Base-by-base conservation (phyloP, 2,113 vertebrate species). In the Corydoras sp. region DNA sequence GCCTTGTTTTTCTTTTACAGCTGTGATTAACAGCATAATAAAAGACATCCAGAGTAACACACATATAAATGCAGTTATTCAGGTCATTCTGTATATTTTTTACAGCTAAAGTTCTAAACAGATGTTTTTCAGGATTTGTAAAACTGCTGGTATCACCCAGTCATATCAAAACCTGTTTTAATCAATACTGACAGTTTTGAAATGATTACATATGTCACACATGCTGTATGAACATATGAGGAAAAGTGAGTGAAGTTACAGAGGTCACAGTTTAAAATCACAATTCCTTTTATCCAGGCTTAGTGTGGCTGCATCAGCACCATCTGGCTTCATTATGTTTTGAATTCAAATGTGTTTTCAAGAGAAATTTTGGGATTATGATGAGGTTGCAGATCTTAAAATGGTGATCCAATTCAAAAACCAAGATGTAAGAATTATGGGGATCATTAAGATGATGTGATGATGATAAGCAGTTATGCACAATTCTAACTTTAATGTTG, bases 291-390 rank as follows among this genome's bases (percentile, higher is more conserved):
- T 56, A 56, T 56, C 54, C 54, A 56, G 3, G 12, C 68, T 60
- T 48, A 60, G 58, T 48, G 30, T 61, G 68, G 10, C 68, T 69
- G 49, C 43, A 30, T 69, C 59, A 30, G 35, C 68, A 69, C 68
- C 68, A 69, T 69, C 68, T 69, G 68, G 68, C 68, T 58, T 15
- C 10, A 48, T 50, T 43, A 48, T 61, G 56, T 32, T 51, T 58
- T 31, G 30, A 50, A 29, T 60, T 43, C 43, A 58, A 31, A 69
- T 50, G 35, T 68, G 67, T 15, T 48, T 14, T 4, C 35, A 43
- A 43, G 35, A 43, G 35, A 43, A 43, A 43, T 43, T 43, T 43
- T 43, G 35, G 35, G 35, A 43, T 43, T 43, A 8, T 43, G 35
- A 43, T 43, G 35, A 43, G 35, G 7, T 43, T 43, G 35, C 35